Base-by-base conservation (phyloP, 2,888 invertebrate species). In the Caenorhabditis sinica region DNA sequence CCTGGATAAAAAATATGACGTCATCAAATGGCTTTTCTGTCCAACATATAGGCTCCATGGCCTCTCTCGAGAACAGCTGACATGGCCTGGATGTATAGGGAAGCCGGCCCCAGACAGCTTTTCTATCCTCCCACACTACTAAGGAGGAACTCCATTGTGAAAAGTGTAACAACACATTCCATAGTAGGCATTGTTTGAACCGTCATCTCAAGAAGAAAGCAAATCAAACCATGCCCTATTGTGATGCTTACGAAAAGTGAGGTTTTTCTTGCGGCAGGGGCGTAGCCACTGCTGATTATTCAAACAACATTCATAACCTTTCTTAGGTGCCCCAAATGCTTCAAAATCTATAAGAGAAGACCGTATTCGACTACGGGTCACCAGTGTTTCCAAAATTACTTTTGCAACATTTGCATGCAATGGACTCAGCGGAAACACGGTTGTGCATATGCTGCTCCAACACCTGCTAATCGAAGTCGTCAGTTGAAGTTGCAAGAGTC, bases 211-310 rank as follows among this genome's bases (percentile, higher is more conserved):
- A n/a, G n/a, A 33, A 33, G n/a, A 11, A 17, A 5, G 17, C 15
- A 11, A 8, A 30, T 1, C 6, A n/a, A 15, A n/a, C 60, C 9
- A 9, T 60, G 1, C 60, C 60, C 1, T 60, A 33, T 60, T 60
- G 60, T n/a, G n/a, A 33, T 15, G 17, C 9, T 17, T 60, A 60
- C 33, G 60, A 60, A 60, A 60, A 60, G 60, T 60, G 33, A 36
- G 60, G 30, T 33, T 60, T n/a, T n/a, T 33, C n/a, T n/a, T 33
- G 13, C 0, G n/a, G 8, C 17, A 6, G 13, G n/a, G n/a, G n/a
- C n/a, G n/a, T n/a, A n/a, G n/a, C n/a, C n/a, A n/a, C n/a, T n/a
- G n/a, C n/a, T 33, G 2, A 0, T 4, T n/a, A 23, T 23, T 17
- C n/a, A 4, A 33, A 28, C 33, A 33, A 9, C n/a, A 9, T 28